Evolutionary conservation across 2,888 invertebrate species (phyloP).

Genomic region (Ornithoptera priamus): DNA sequence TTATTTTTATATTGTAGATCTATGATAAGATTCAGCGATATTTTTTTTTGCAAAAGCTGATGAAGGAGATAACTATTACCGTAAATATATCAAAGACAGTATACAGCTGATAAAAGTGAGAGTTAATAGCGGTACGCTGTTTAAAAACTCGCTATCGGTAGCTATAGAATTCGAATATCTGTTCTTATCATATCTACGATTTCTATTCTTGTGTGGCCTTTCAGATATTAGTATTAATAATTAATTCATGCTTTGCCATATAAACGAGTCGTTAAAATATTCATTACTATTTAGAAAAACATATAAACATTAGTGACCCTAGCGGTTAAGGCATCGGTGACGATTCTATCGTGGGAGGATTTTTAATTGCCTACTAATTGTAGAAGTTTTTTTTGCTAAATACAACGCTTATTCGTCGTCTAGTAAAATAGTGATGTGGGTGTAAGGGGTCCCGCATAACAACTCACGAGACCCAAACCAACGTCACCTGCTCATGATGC

Average conservation of each 20-base stretch:
- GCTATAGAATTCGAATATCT: conserved; percentile 24
- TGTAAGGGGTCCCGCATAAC: too few species aligned
- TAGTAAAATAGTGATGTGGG: too few species aligned
- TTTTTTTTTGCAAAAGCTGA: conserved; percentile 3
- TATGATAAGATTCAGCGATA: not conserved
- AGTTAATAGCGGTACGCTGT: conserved; percentile 4
- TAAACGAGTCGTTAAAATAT: not conserved
- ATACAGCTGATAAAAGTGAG: not conserved
- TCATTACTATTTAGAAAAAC: not conserved
- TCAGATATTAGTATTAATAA: not conserved
- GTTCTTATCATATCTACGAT: conserved; percentile 16
- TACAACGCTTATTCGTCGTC: too few species aligned
- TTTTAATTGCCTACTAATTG: too few species aligned
- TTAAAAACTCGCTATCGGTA: conserved; percentile 22
- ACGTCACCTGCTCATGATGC: too few species aligned
- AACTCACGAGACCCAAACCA: too few species aligned
- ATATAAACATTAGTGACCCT: not conserved
- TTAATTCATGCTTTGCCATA: conserved; percentile 12
- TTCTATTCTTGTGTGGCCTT: conserved; percentile 20
- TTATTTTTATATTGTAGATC: not conserved
- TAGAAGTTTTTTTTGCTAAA: too few species aligned
- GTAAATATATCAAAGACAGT: conserved; percentile 6
- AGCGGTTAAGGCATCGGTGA: too few species aligned
- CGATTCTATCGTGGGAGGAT: too few species aligned
- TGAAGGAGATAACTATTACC: conserved; percentile 1